Percentiles rank a stretch among this genome's conserved stretches.
Conservation (phyloP, 1,140 invertebrate species). For the Zeugodacus cucurbitae region DNA sequence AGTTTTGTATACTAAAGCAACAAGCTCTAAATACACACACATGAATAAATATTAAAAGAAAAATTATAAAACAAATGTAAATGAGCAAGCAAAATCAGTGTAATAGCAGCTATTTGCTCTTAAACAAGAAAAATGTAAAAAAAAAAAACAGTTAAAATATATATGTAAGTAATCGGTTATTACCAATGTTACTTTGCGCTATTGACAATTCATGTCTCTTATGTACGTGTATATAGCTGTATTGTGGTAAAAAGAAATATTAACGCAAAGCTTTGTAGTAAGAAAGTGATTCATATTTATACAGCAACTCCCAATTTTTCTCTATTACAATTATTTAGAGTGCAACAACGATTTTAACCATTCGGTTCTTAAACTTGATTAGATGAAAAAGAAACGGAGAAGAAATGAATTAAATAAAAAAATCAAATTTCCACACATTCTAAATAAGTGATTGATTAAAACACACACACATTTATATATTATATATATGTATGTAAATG, state of each 20-base stretch:
- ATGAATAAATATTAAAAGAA: not conserved
- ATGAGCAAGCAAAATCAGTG: not conserved
- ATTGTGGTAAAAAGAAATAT: not conserved
- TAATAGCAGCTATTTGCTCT: not conserved
- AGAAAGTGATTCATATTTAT: not conserved
- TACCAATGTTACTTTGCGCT: not conserved
- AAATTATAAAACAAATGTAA: not conserved
- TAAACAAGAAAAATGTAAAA: not conserved
- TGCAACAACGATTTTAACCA: slow-evolving; percentile 1
- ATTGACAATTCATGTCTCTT: not conserved
- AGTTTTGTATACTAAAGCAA: not conserved
- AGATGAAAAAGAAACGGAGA: not conserved
- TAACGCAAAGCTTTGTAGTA: not conserved
- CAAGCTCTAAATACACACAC: not conserved
- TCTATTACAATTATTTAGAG: not conserved
- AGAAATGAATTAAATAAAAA: not conserved
- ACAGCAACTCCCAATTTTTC: not conserved
- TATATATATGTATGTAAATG: not conserved
- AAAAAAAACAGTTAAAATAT: not conserved
- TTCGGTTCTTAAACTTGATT: not conserved
- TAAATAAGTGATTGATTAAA: not conserved
- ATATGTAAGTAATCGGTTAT: not conserved
- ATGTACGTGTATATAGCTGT: not conserved
- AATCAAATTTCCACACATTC: not conserved
- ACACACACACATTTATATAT: not conserved